Conservation (phyloP, 2,888 invertebrate species). For the Idaea aversata region DNA sequence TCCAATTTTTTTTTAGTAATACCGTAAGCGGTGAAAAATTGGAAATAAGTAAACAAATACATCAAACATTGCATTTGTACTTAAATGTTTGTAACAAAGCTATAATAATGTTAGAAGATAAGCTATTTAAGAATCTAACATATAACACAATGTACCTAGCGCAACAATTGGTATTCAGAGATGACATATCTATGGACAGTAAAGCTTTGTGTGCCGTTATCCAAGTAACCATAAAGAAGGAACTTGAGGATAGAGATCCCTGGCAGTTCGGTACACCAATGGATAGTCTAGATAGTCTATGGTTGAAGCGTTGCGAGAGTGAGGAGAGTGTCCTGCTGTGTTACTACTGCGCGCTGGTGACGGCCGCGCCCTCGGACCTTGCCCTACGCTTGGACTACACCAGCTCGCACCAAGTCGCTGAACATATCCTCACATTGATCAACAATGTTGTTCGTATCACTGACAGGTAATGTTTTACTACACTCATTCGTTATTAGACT, state of each 20-base stretch:
- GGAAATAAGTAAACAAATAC: neutral
- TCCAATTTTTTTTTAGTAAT: too few relatives aligned
- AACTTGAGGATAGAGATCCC: neutral
- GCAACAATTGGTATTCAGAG: neutral
- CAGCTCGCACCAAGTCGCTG: neutral
- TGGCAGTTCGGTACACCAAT: neutral
- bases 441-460: neutral
- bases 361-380: neutral
- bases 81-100: neutral
- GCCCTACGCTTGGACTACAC: neutral
- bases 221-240: neutral
- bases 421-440: neutral
- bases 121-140: neutral
- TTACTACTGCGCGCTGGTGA: neutral
- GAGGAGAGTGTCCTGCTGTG: neutral
- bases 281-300: neutral
- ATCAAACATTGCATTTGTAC: neutral
- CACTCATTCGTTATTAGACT: neutral
- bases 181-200: neutral
- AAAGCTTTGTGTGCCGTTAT: neutral
- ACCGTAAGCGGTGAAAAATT: neutral
- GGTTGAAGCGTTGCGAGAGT: neutral
- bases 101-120: neutral
- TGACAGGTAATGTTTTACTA: neutral
- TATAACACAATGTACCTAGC: neutral